Base-by-base conservation (phyloP, 2,888 invertebrate genomes). In the Amblyjoppa proteus region DNA sequence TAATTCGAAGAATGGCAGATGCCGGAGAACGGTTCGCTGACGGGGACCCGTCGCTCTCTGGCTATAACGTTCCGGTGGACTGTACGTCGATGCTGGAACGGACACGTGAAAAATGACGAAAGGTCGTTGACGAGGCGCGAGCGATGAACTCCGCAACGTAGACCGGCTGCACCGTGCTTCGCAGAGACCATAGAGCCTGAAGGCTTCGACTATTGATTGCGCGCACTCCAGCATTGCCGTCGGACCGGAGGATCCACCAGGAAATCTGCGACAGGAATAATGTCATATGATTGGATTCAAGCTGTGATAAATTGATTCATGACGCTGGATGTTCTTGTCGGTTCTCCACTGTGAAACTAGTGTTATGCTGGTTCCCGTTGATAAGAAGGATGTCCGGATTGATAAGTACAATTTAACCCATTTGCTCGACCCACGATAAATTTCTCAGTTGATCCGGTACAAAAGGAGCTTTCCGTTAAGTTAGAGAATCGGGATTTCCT, bases 291-390 rank as follows among this genome's bases (percentile, higher is more conserved):
- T 86, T 86, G 87, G 74, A 75, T 84, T 74, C 82, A 81, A 76
- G 78, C 85, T 86, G 88, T 91, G 90, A 92, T 91, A 90, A 92
- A 92, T 92, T 90, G 90, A 90, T 89, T 88, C 87, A 7, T 58
- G 31, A 20, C 34, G 28, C n/a, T 56, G 56, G 20, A 25, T 38
- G 56, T 31, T 61, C 11, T 25, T 20, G 49, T 41, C 16, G 56
- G 61, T 51, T n/a, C 38, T 56, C 70, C 51, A 11, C 34, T n/a
- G 51, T n/a, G 2, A 69, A 79, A 34, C 61, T 51, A 31, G 16
- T 38, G 45, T 25, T 34, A 61, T 13, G n/a, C 45, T 49, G 45
- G 13, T 41, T 3, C 11, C 11, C 11, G 41, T 16, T 49, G 45
- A 16, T 16, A 16, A 3, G 13, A 49, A 16, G 3, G 16, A 16